Evolutionary conservation across 2,113 vertebrate genomes (phyloP).

Genomic region (Alligator sinensis): DNA sequence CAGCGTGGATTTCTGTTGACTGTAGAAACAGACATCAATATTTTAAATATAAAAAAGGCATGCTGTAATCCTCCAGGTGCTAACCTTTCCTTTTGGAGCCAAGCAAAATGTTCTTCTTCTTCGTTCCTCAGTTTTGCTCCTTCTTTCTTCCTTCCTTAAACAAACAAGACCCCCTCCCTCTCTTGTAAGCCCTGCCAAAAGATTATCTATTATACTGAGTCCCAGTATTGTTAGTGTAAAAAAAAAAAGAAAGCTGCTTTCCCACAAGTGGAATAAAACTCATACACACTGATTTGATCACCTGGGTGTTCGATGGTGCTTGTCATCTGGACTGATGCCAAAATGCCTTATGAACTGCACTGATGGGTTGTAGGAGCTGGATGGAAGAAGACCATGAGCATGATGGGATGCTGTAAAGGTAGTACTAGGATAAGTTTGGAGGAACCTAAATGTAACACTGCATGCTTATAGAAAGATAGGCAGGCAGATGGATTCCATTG

Average conservation of each 20-base stretch:
- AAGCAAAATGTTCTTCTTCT: neutral
- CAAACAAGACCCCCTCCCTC: neutral
- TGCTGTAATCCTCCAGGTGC: neutral
- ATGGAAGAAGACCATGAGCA: neutral
- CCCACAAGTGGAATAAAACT: neutral
- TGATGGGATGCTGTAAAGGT: neutral
- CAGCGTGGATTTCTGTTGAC: neutral
- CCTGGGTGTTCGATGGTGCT: neutral
- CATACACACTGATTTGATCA: neutral
- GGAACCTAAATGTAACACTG: neutral
- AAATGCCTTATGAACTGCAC: neutral
- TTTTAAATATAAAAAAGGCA: neutral
- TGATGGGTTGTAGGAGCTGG: neutral
- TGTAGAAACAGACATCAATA: neutral
- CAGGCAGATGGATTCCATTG: conserved; percentile 26
- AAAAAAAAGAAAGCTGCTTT: neutral
- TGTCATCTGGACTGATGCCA: neutral
- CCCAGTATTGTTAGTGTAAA: neutral
- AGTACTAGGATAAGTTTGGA: neutral
- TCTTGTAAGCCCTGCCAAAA: neutral
- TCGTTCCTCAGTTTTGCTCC: neutral
- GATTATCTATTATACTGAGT: neutral
- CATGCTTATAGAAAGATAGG: neutral
- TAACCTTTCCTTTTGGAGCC: neutral
- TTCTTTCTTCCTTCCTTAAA: neutral